Base-by-base conservation (phyloP, 2,797 vertebrate genomes). In the Acridotheres tristis region DNA sequence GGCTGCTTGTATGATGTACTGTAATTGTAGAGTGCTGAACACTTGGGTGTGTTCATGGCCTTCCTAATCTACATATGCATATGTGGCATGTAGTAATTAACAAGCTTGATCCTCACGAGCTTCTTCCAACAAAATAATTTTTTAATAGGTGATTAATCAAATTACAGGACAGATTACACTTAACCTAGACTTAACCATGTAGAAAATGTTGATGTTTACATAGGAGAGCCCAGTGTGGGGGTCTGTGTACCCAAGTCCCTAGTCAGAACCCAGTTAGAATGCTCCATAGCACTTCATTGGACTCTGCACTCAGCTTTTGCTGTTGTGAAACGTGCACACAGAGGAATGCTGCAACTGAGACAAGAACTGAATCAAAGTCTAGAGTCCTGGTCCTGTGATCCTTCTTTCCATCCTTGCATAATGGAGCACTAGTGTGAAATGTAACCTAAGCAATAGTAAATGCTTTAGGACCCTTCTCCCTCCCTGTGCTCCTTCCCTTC, bases 161-260 rank as follows among this genome's bases (percentile, higher is more conserved):
- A 88, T 27, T 88, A 32, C 21, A 62, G 23, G 38, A 30, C 18
- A 80, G 23, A 42, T 80, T 68, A n/a, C 32, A 16, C 5, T 75
- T 58, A 30, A 27, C 20, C 16, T 43, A 16, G 25, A 29, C 30
- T 34, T 17, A 57, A 14, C 15, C 15, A 4, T 22, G 43, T 26
- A 47, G 48, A 16, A 77, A 71, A 48, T 29, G 5, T 50, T 47
- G 40, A 47, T 30, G 15, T 74, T 88, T 47, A 34, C 2, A 0
- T 73, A 59, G n/a, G 26, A 80, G 13, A 80, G 22, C 25, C 29
- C 21, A 22, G 11, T 16, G 19, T 48, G 18, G 21, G 7, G 2
- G 32, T 25, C 16, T 36, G 4, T n/a, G 18, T 45, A 17, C 25
- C 40, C 0, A 0, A 83, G n/a, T 32, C 14, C 11, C 47, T 38